These are phyloP conservation scores for Zosterops japonicus DNA, from an alignment of 2,113 vertebrate genomes.

Conservation along the genomic window DNA sequence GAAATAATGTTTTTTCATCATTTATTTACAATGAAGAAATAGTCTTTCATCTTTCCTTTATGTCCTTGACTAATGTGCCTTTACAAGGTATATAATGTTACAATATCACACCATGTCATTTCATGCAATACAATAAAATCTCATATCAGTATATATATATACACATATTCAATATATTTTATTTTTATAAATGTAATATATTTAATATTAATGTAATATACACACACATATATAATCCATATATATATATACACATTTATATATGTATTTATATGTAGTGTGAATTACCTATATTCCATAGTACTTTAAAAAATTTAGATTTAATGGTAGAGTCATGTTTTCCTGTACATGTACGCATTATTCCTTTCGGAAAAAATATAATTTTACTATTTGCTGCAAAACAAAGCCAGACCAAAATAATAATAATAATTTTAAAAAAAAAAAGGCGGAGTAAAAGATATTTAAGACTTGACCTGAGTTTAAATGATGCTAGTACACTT, in stretches of 20 bases:
- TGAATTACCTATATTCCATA: not conserved
- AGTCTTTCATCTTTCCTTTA: not conserved
- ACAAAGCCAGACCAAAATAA: not conserved
- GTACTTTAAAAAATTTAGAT: not conserved
- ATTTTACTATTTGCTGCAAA: not conserved
- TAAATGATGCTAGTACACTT: not conserved
- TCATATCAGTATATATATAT: not conserved
- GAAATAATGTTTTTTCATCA: not conserved
- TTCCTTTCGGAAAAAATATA: not conserved
- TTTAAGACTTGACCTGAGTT: not conserved
- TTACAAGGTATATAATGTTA: not conserved
- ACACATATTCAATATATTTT: not conserved
- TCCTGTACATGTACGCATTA: not conserved
- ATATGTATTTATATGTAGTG: too few species aligned
- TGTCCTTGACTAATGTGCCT: not conserved
- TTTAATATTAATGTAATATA: too few species aligned
- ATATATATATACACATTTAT: not conserved
- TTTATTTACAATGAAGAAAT: not conserved
- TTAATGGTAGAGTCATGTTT: not conserved
- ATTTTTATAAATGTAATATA: not conserved
- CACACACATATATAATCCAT: rapidly evolving
- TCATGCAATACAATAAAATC: not conserved
- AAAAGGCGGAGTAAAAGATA: not conserved
- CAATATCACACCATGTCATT: not conserved
- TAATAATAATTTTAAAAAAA: too few species aligned